phyloP scores from a whole-genome alignment of 1,140 invertebrate genomes.

The Rhopalosiphum padi region DNA sequence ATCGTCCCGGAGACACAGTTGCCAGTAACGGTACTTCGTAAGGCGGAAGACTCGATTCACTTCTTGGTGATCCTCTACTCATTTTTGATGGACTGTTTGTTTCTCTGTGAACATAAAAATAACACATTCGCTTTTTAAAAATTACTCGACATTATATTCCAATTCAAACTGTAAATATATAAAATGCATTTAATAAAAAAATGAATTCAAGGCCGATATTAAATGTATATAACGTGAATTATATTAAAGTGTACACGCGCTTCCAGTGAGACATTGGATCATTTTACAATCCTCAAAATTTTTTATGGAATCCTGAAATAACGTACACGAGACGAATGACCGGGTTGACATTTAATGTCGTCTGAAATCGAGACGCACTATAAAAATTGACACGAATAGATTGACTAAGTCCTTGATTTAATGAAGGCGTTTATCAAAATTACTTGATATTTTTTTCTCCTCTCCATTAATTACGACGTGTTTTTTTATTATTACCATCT shows the following conservation, averaged over 20 bases:
- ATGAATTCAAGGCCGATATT: neutral
- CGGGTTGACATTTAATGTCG: slow-evolving; percentile 14
- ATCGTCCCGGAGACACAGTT: slow-evolving; percentile 65
- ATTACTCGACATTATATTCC: neutral
- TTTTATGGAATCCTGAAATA: slow-evolving; percentile 20
- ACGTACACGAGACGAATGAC: neutral
- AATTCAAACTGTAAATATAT: neutral
- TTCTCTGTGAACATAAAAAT: slow-evolving; percentile 64
- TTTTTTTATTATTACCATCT: slow-evolving; percentile 45
- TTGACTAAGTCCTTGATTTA: slow-evolving; percentile 43
- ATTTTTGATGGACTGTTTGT: slow-evolving; percentile 66
- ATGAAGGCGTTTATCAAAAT: slow-evolving; percentile 52
- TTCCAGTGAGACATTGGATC: neutral
- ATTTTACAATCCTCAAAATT: neutral
- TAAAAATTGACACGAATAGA: slow-evolving; percentile 50
- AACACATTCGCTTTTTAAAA: slow-evolving; percentile 65
- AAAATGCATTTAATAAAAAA: neutral
- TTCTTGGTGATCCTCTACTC: slow-evolving; percentile 66
- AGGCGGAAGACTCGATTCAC: slow-evolving; percentile 68
- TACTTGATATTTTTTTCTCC: slow-evolving; percentile 37
- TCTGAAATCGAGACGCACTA: slow-evolving; percentile 27
- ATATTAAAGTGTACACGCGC: neutral
- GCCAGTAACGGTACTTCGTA: slow-evolving; percentile 76
- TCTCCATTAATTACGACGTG: slow-evolving; percentile 48
- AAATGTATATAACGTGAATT: neutral